Evolutionary conservation across 2,888 invertebrate species (phyloP), one percentile per base, ranked within the genome.

Genomic region (Subacronicta megacephala): DNA sequence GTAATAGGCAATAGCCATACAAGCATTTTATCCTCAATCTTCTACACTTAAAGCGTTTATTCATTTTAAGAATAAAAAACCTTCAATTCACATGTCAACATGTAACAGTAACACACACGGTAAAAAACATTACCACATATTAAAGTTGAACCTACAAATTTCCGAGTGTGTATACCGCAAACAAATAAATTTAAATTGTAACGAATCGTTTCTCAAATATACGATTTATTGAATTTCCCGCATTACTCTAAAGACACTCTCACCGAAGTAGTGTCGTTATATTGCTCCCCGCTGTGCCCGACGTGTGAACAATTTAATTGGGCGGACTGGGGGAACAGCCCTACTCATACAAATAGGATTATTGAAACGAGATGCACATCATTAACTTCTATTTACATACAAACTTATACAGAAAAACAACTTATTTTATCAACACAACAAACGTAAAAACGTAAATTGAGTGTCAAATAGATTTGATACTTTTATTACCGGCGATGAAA

Each of bases 231-330:
- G 75, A 80, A 78, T 66, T 67, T 77, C 79, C 75, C 77, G 72
- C 72, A 80, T 77, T 67, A 70, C 61, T 67, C 78, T 65, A 77
- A 81, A 77, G 69, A 75, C 66, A 71, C 80, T 79, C 70, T 62
- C 62, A 78, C 75, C 76, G 76, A 61, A 77, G 75, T 29, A 71
- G 75, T 63, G 43, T 68, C 70, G 68, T 70, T 64, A 67, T 62
- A n/a, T 46, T 44, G 77, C 75, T 63, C 82, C 92, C 92, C 90
- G 90, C 90, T 81, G 92, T 49, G 92, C 70, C 56, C 75, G 83
- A 93, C 87, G 93, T 93, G 93, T 93, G 93, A 93, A 93, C 89
- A 88, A 84, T 92, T 90, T 93, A 93, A 93, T 93, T 93, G 91
- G 87, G 74, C 68, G 72, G 47, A 63, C 62, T 33, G 54, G 73